Evolutionary conservation across 2,888 invertebrate species (phyloP).

Genomic region (Deilephila porcellus): DNA sequence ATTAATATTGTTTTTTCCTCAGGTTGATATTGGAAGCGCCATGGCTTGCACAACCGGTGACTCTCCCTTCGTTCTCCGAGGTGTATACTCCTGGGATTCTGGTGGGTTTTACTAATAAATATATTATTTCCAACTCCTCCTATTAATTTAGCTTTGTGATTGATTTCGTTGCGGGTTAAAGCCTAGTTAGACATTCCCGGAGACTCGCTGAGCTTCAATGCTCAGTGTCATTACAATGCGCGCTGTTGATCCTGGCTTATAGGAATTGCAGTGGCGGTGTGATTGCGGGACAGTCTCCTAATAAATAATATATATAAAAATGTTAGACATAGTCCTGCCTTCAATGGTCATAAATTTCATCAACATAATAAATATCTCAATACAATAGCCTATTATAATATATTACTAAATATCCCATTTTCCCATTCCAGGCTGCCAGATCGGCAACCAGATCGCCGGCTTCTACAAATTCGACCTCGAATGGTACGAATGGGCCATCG

Average conservation of each 20-base stretch:
- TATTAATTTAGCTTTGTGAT: too few relatives aligned
- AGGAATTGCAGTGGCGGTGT: too few relatives aligned
- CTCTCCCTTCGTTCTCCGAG: conserved; percentile 88
- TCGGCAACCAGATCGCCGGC: conserved; percentile 82
- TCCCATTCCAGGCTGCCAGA: conserved; percentile 75
- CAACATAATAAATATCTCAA: too few relatives aligned
- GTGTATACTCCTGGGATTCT: conserved; percentile 91
- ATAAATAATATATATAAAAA: too few relatives aligned
- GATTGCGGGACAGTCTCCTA: too few relatives aligned
- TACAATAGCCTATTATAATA: too few relatives aligned
- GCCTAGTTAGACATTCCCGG: too few relatives aligned
- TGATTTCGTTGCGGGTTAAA: too few relatives aligned
- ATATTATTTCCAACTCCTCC: background rate
- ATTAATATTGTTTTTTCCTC: conserved; percentile 35
- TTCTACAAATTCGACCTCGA: conserved; percentile 86
- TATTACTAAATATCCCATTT: background rate
- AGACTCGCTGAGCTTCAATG: too few relatives aligned
- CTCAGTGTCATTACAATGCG: too few relatives aligned
- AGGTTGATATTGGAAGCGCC: conserved; percentile 91
- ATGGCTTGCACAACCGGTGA: conserved; percentile 90
- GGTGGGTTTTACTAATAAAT: conserved; percentile 66
- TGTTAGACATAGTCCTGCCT: too few relatives aligned
- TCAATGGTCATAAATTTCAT: too few relatives aligned
- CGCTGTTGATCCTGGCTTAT: background rate
- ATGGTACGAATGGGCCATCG: conserved; percentile 84